Evolutionary conservation across 1,140 invertebrate genomes (phyloP).

Genomic region (Diorhabda elongata): DNA sequence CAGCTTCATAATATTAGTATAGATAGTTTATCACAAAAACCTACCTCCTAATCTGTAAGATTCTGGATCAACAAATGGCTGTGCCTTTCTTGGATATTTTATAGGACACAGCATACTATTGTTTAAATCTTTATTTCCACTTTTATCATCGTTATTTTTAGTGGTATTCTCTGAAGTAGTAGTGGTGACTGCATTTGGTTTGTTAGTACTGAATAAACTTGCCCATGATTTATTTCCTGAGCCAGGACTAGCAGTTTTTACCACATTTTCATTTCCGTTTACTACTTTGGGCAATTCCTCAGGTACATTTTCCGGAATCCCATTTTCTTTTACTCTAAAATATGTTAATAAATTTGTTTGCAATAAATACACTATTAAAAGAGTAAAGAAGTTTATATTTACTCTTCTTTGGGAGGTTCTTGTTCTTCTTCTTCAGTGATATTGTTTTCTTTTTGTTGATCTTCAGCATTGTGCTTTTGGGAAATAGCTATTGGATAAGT

Average conservation of each 20-base stretch:
- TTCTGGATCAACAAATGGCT: constrained; percentile 55
- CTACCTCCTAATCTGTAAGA: constrained; percentile 65
- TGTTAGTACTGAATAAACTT: constrained; percentile 39
- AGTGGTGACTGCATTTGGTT: background rate
- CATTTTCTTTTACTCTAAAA: background rate
- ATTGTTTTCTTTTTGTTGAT: background rate
- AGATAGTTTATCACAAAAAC: constrained; percentile 18
- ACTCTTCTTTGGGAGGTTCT: background rate
- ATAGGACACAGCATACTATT: constrained; percentile 35
- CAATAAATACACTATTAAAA: background rate
- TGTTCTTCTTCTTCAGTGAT: background rate
- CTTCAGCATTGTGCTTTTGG: background rate
- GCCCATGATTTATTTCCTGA: constrained; percentile 40
- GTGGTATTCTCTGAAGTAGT: constrained; percentile 17
- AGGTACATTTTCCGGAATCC: background rate
- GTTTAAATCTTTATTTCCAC: constrained; percentile 28
- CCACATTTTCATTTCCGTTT: constrained; percentile 15
- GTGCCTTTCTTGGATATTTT: constrained; percentile 33
- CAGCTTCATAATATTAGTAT: constrained; percentile 1
- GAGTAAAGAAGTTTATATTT: background rate
- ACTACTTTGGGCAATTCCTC: constrained; percentile 17
- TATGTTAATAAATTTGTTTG: too few species aligned
- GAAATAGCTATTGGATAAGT: background rate
- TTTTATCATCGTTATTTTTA: constrained; percentile 16
- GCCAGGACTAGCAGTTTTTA: constrained; percentile 4